Base-by-base conservation (phyloP, 2,113 vertebrate genomes). In the Thomomys bottae region DNA sequence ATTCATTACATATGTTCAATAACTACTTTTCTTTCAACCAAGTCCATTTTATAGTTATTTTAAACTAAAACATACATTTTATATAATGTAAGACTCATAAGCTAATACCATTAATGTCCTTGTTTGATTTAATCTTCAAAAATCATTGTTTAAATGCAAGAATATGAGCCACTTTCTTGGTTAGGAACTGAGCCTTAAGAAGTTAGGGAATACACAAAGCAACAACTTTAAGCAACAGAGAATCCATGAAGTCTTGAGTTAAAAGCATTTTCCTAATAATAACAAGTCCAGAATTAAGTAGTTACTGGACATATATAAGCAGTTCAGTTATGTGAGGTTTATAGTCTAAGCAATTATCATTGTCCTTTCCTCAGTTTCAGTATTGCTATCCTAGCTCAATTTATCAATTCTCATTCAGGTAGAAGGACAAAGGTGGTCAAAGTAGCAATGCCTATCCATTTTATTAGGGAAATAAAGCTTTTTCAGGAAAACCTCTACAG, bases 381-480 rank as follows among this genome's bases (percentile, higher is more conserved):
- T 71, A 76, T 36, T 66, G 42, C n/a, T 61, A 23, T 64, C n/a
- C 10, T 8, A 64, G 49, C 6, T 75, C 18, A 76, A 45, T 66
- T 71, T 66, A 64, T 45, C 67, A 54, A 83, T 75, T 95, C 9
- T 90, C 71, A 63, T 57, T 82, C 42, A 91, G 9, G 15, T 21
- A 42, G 15, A 87, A 89, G 54, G 36, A 5, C n/a, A 89, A 79
- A 70, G 67, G 18, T 66, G 34, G 36, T 66, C 30, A 93, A 76
- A 84, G 18, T 34, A 76, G 24, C 18, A 88, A 66, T 21, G 18
- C 7, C 0, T 64, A 32, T 59, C 12, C 28, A 23, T 83, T 64
- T 66, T 40, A 26, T 42, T 42, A 85, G 36, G 34, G 38, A 87
- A 87, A 84, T 66, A 93, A 84, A 23, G 24, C 36, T 87, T 80